Conservation (phyloP, 2,113 vertebrate genomes). For the Eupsittula cactorum region DNA sequence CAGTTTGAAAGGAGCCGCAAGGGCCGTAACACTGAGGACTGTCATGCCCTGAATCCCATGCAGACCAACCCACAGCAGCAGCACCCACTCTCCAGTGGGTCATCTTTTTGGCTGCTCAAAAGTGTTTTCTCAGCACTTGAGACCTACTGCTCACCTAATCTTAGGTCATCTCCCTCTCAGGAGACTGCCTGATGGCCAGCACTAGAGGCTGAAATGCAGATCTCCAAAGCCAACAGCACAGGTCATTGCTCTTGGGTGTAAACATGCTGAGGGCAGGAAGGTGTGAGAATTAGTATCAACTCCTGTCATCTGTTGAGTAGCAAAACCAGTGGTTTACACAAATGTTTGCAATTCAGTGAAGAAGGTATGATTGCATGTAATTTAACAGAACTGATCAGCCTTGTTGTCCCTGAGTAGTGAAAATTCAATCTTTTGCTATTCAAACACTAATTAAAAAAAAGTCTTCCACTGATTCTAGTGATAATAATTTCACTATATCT, state of each 20-base stretch:
- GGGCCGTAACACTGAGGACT: not conserved
- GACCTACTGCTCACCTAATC: not conserved
- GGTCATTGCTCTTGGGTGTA: not conserved
- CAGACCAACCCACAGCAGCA: not conserved
- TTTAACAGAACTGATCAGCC: conserved; percentile 40
- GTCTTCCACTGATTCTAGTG: conserved; percentile 55
- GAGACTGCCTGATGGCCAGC: not conserved
- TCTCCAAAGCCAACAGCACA: not conserved
- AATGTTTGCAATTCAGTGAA: conserved; percentile 38
- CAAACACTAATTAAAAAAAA: conserved; percentile 70
- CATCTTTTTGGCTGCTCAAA: not conserved
- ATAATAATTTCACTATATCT: conserved; percentile 69
- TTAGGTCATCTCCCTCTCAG: not conserved
- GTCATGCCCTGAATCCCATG: too few relatives aligned
- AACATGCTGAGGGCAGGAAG: not conserved
- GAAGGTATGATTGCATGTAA: conserved; percentile 32
- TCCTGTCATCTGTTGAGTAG: not conserved
- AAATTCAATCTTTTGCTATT: conserved; percentile 68
- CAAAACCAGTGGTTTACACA: not conserved
- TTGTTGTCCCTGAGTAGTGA: conserved; percentile 44
- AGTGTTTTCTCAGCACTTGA: not conserved
- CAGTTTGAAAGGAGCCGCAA: not conserved
- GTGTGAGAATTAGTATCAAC: not conserved
- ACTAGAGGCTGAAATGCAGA: not conserved
- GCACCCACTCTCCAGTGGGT: accelerated